Base-by-base conservation (phyloP, 1,140 invertebrate genomes). In the Caenorhabditis briggsae region DNA sequence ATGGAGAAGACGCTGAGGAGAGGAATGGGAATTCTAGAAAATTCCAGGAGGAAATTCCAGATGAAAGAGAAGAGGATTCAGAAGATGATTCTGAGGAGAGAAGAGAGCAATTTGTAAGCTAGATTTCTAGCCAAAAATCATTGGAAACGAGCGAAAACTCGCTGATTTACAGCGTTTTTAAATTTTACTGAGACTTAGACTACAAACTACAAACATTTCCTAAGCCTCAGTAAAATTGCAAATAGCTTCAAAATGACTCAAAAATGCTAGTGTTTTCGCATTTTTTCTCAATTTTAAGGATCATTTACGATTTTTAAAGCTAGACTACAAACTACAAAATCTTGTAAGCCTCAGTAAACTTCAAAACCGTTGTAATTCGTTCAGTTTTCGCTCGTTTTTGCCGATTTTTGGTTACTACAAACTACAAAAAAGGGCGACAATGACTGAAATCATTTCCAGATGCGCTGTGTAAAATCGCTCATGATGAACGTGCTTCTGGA, bases 401-500 rank as follows among this genome's bases (percentile, higher is more conserved):
- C 50, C 50, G 1, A 5, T 53, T 12, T 33, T 33, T 3, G 5
- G 16, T 12, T 1, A 53, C 16, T 2, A 16, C 16, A 53, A 53
- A 12, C 1, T 53, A 12, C 50, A 16, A 53, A 53, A 53, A 53
- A 2, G n/a, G n/a, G n/a, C n/a, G n/a, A 18, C 55, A 58, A 58
- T 20, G n/a, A 18, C 18, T n/a, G 0, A 14, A 16, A n/a, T 20
- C n/a, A 20, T n/a, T 50, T 78, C 46, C 70, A 78, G 70, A 78
- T 78, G 46, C 70, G 70, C 70, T 78, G 70, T 50, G 70, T 78
- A 0, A 78, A 78, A 78, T 50, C 70, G 5, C 46, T 78, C 5
- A 78, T 78, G 70, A 78, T 78, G 70, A 78, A 78, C 46, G 70
- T 78, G 46, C 70, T 78, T 20, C 70, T 78, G 18, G 70, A 78